Base-by-base conservation (phyloP, 2,888 invertebrate species). In the Plutella xylostella region DNA sequence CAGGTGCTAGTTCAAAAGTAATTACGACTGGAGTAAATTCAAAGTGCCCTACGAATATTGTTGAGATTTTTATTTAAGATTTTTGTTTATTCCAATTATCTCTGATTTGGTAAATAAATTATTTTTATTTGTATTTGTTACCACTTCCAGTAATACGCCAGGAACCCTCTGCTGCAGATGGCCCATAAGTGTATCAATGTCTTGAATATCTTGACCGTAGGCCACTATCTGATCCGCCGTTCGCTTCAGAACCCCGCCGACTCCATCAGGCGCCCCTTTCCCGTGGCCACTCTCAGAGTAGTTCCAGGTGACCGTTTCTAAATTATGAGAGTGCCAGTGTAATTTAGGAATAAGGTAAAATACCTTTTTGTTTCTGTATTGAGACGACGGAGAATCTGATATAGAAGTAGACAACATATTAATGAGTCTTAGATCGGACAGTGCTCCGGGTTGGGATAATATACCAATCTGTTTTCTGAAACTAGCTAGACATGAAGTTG, bases 231-330 rank as follows among this genome's bases (percentile, higher is more conserved):
- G 20, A 43, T 61, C 60, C n/a, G 57, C 63, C 21, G 52, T 49
- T 45, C 58, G 45, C 47, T 62, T 65, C 14, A 62, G 12, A n/a
- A 53, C 40, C 1, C 54, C 64, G 18, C 61, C 63, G 22, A 63
- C 49, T 4, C 59, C 61, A 51, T 62, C 61, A 18, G 58, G 52
- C 9, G 61, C 56, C 6, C 57, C 61, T 46, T 63, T 63, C 1
- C 60, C 60, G 47, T 64, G 62, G 3, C 61, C 58, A 11, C 54
- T 52, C 46, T 63, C 40, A 2, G 47, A 50, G 43, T 54, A 44
- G 33, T 44, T 35, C 44, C 44, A 44, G 12, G 30, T 31, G 14
- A 45, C 41, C 15, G 3, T 34, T 19, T 41, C 37, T 20, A 53
- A 37, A 38, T 18, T 35, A 25, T 48, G 45, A 42, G 46, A 42